phyloP scores from a whole-genome alignment of 2,797 vertebrate genomes.

The Denticeps clupeoides region DNA sequence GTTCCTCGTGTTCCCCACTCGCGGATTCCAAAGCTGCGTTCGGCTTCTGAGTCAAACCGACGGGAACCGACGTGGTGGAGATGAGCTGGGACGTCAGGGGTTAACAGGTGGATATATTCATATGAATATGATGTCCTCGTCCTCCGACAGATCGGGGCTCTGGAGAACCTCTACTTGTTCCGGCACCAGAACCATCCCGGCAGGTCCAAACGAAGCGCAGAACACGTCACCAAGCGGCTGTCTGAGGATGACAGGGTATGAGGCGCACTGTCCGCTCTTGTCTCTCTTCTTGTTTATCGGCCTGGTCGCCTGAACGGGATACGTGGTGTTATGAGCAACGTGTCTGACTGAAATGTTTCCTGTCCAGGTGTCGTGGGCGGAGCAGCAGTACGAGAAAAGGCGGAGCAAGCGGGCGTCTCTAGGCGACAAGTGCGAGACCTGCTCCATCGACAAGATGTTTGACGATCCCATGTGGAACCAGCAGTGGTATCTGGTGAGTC shows the following conservation, averaged over 20 bases:
- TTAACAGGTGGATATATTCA: too few relatives aligned
- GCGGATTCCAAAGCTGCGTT: too few relatives aligned
- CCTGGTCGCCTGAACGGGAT: background rate
- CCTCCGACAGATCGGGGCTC: slow-evolving; percentile 84
- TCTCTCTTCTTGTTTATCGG: background rate
- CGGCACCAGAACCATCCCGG: slow-evolving; percentile 75
- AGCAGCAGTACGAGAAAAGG: slow-evolving; percentile 90
- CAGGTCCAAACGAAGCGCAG: slow-evolving; percentile 76
- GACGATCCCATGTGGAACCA: slow-evolving; percentile 97
- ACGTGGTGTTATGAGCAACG: background rate
- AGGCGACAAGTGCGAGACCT: slow-evolving; percentile 51
- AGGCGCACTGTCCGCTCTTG: background rate
- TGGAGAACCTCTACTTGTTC: slow-evolving; percentile 91
- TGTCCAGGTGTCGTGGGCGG: slow-evolving; percentile 85
- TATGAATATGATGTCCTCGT: slow-evolving; percentile 27
- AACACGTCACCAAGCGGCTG: slow-evolving; percentile 79
- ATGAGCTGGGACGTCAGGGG: too few relatives aligned
- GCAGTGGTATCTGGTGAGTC: slow-evolving; percentile 96
- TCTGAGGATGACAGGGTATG: slow-evolving; percentile 86
- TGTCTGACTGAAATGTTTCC: background rate
- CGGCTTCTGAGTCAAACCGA: too few relatives aligned
- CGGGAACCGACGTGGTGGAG: too few relatives aligned
- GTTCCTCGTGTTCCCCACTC: too few relatives aligned
- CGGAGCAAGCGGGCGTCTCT: slow-evolving; percentile 69
- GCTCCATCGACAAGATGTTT: slow-evolving; percentile 76